Conservation (phyloP, 2,888 invertebrate species). For the Dolichomitus sp. region DNA sequence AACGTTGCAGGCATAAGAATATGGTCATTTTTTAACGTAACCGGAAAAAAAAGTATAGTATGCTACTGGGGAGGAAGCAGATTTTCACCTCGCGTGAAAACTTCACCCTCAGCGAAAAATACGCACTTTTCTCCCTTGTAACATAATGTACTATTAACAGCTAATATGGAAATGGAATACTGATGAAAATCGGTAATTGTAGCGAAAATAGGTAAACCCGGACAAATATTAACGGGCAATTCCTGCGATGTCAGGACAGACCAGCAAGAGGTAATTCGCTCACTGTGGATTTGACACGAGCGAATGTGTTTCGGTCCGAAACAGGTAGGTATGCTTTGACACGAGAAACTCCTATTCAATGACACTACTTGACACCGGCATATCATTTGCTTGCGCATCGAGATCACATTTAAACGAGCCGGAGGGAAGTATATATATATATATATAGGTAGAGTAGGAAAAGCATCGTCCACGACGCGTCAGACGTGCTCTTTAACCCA, state of each 20-base stretch:
- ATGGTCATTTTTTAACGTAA: too few species aligned
- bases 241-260: background rate
- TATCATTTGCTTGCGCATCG: conserved; percentile 72
- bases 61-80: too few species aligned
- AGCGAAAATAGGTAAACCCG: too few species aligned
- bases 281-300: conserved; percentile 3
- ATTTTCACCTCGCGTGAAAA: too few species aligned
- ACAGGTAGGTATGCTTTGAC: conserved; percentile 76
- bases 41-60: too few species aligned
- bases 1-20: too few species aligned
- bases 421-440: background rate
- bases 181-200: too few species aligned
- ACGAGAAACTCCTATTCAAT: conserved; percentile 77
- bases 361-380: conserved; percentile 78
- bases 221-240: too few species aligned
- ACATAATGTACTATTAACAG: too few species aligned
- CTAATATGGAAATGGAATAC: too few species aligned
- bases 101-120: too few species aligned
- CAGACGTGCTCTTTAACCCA: conserved; percentile 71
- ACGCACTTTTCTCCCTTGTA: too few species aligned
- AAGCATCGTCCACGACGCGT: conserved; percentile 67
- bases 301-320: conserved; percentile 52
- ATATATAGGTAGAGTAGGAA: conserved; percentile 40
- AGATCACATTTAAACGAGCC: conserved; percentile 18
- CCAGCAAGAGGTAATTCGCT: background rate